Percentiles rank a stretch among this genome's conserved stretches.
Conservation (phyloP, 2,113 vertebrate genomes). For the Anhinga anhinga region DNA sequence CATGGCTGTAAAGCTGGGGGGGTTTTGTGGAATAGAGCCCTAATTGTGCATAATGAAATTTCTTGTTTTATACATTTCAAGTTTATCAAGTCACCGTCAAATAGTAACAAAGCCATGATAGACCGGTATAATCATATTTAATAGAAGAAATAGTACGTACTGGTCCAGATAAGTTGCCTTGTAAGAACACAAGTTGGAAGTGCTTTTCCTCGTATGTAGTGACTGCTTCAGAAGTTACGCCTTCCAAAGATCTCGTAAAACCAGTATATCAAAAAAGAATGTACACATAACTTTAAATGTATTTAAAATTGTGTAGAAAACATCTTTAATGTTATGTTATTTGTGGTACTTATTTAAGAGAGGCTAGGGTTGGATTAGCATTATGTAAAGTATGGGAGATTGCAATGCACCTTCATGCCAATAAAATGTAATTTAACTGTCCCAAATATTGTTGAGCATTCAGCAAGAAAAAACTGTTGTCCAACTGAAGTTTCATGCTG, state of each 20-base stretch:
- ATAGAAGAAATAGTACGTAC: slow-evolving; percentile 77
- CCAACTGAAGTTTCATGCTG: slow-evolving; percentile 82
- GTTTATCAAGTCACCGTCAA: slow-evolving; percentile 71
- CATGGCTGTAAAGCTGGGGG: slow-evolving; percentile 8
- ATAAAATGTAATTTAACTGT: slow-evolving; percentile 84
- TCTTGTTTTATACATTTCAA: slow-evolving; percentile 68
- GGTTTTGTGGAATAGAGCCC: slow-evolving; percentile 59
- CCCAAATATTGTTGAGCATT: slow-evolving; percentile 81
- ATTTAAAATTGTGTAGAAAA: slow-evolving; percentile 78
- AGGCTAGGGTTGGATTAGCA: slow-evolving; percentile 79
- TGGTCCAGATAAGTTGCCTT: slow-evolving; percentile 82
- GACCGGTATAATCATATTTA: slow-evolving; percentile 78
- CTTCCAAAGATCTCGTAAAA: slow-evolving; percentile 76
- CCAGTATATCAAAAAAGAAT: slow-evolving; percentile 71
- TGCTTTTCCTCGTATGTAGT: slow-evolving; percentile 76
- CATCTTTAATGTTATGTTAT: slow-evolving; percentile 78
- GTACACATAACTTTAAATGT: slow-evolving; percentile 77
- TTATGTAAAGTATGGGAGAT: slow-evolving; percentile 89
- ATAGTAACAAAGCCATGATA: slow-evolving; percentile 77
- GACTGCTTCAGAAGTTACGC: slow-evolving; percentile 74
- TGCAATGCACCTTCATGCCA: slow-evolving; percentile 94
- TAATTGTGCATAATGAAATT: slow-evolving; percentile 66
- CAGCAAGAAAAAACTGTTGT: slow-evolving; percentile 77
- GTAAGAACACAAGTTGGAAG: slow-evolving; percentile 69
- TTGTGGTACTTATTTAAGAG: slow-evolving; percentile 86